phyloP scores from a whole-genome alignment of 2,888 invertebrate genomes.

The Drosophila pseudotakahashii region DNA sequence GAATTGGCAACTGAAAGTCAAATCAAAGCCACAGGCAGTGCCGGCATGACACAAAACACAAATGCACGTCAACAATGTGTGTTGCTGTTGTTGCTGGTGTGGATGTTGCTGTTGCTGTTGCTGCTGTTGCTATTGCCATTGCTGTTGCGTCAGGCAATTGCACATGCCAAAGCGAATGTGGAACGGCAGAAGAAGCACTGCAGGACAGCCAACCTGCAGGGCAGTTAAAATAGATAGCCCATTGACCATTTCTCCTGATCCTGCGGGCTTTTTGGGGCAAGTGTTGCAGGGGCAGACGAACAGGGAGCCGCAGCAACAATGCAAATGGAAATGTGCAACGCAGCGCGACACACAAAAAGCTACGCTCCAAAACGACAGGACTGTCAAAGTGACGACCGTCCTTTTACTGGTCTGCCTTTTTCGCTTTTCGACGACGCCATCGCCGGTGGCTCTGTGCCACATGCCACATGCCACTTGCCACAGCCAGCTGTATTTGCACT shows the following conservation, averaged over 20 bases:
- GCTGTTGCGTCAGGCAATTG: constrained; percentile 17
- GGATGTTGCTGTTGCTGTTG: constrained; percentile 3
- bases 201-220: constrained; percentile 28
- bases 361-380: constrained; percentile 66
- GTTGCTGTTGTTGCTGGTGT: constrained; percentile 25
- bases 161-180: constrained; percentile 33
- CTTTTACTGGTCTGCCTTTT: constrained; percentile 16
- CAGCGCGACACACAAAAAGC: constrained; percentile 44
- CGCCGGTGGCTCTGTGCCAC: background rate
- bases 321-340: constrained; percentile 60
- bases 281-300: background rate
- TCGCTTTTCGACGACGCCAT: constrained; percentile 13
- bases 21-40: constrained; percentile 61
- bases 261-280: background rate
- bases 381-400: constrained; percentile 68
- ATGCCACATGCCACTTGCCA: constrained; percentile 51
- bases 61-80: constrained; percentile 56
- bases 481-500: constrained; percentile 55
- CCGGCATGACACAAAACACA: constrained; percentile 38
- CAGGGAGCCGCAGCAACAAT: constrained; percentile 48
- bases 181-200: constrained; percentile 10
- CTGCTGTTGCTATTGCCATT: background rate
- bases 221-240: constrained; percentile 21
- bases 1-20: constrained; percentile 63
- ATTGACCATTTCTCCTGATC: constrained; percentile 12